phyloP scores from a whole-genome alignment of 2,797 vertebrate species.

The Vireo griseus region DNA sequence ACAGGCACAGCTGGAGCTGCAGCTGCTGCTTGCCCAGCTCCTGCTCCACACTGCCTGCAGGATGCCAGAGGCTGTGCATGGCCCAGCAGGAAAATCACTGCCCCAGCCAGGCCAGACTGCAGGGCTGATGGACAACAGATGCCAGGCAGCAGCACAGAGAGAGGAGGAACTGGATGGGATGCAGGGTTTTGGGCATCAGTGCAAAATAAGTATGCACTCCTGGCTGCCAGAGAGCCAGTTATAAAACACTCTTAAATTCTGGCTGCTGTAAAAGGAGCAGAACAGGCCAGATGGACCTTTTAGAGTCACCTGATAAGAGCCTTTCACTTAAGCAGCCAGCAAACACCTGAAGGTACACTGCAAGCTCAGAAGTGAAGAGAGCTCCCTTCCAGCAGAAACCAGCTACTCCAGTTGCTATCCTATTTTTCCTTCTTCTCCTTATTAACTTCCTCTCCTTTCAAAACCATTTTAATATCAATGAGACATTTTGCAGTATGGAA shows the following conservation, averaged over 20 bases:
- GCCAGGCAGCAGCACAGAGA: neutral
- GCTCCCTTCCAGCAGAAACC: neutral
- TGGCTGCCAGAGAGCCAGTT: neutral
- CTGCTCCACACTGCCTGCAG: neutral
- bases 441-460: neutral
- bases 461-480: neutral
- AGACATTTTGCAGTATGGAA: neutral
- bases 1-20: neutral
- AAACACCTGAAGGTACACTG: neutral
- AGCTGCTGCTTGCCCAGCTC: neutral
- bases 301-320: neutral
- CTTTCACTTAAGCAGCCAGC: neutral
- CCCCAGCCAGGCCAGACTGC: neutral
- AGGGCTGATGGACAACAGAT: neutral
- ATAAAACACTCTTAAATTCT: neutral
- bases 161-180: neutral
- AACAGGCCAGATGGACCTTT: neutral
- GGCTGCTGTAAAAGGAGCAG: neutral
- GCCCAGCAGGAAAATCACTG: neutral
- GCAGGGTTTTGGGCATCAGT: neutral
- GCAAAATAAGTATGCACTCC: neutral
- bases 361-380: neutral
- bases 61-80: accelerated
- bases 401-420: neutral
- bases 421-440: neutral